phyloP scores from a whole-genome alignment of 2,113 vertebrate genomes.

The Chionis minor region DNA sequence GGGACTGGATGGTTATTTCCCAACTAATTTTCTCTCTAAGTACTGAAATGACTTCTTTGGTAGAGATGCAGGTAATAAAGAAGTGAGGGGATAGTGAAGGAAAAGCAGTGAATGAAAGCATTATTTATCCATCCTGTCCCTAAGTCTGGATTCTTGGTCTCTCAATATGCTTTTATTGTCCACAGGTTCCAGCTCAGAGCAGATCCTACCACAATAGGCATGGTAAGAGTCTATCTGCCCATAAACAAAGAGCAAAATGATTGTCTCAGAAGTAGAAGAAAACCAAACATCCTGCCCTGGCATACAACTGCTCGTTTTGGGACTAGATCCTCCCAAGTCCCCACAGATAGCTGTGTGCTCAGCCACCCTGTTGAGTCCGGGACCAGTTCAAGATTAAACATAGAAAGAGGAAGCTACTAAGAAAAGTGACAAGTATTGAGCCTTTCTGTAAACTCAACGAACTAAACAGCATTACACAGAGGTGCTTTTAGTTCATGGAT shows the following conservation, averaged over 20 bases:
- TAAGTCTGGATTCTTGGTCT: not conserved
- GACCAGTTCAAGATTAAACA: not conserved
- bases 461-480: not conserved
- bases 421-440: not conserved
- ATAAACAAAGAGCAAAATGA: not conserved
- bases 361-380: not conserved
- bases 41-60: not conserved
- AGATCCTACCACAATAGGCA: not conserved
- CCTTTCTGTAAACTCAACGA: not conserved
- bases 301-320: not conserved
- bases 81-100: not conserved
- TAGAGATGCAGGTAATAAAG: not conserved
- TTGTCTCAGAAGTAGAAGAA: not conserved
- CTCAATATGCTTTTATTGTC: not conserved
- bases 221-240: rapidly evolving
- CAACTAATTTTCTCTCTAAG: not conserved
- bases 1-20: not conserved
- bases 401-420: not conserved
- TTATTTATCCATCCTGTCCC: not conserved
- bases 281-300: not conserved
- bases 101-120: not conserved
- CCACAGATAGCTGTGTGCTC: not conserved
- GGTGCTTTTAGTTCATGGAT: not conserved
- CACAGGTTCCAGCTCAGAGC: not conserved
- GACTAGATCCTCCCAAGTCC: rapidly evolving